Base-by-base conservation (phyloP, 2,113 vertebrate genomes). In the Clarias batrachus region DNA sequence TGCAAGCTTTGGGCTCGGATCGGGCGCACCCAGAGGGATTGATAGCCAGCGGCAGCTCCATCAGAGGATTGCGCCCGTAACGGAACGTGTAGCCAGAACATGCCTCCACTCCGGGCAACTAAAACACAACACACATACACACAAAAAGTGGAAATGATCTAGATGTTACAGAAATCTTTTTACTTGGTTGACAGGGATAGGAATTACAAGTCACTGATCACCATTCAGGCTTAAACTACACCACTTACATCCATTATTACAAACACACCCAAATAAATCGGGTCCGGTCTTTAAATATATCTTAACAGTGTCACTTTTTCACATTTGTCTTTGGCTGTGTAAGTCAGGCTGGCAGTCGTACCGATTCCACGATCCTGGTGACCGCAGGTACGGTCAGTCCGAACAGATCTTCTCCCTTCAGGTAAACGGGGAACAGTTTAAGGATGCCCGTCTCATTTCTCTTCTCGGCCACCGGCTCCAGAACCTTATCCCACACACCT, bases 391-490 rank as follows among this genome's bases (percentile, higher is more conserved):
- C 95, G 0, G 96, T 99, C 86, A 99, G 89, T 77, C 98, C 98
- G 77, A 99, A 99, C 89, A 99, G 95, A 87, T 99, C 98, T 92
- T 99, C 98, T 82, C 98, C 98, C 90, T 97, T 98, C 87, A 99
- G 88, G 87, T 98, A 99, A 12, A 94, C 85, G 0, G 98, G 97
- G 73, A 99, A 99, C 10, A 99, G 97, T 91, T 97, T 97, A 25
- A 99, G 96, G 90, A 95, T 97, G 70, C 97, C 97, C 0, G 94
- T 95, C 13, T 94, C 93, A 19, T 93, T 95, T 19, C 98, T 94
- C 79, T 97, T 94, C 91, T 95, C 93, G 0, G 97, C 95, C 79
- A 99, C 95, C 0, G 97, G 96, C 80, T 96, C 97, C 94, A 99
- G 87, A 30, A 99, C 95, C 93, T 98, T 97, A 91, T 99, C 97